Evolutionary conservation across 1,140 invertebrate genomes (phyloP), one percentile per base, ranked within the genome.

Genomic region (Hesperophylax magnus): DNA sequence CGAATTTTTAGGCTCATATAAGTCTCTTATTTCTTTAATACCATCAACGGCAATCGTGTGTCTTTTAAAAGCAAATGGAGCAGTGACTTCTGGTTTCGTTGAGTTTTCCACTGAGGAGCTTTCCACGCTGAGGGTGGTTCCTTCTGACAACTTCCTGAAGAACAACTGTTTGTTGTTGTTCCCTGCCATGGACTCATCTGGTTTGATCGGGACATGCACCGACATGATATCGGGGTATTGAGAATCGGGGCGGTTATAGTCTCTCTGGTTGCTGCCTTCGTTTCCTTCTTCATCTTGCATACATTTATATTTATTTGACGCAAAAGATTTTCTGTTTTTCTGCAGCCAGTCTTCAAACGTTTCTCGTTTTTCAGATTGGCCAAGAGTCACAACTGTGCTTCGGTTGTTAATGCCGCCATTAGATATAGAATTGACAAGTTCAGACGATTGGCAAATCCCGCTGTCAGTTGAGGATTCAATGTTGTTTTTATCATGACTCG

Each of bases 381-480:
- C 39, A 52, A 74, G 15, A 31, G 77, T 81, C 9, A 79, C 76
- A 31, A 67, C 18, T 11, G 81, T 83, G 15, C 77, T 61, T 20
- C 82, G 56, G 11, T 60, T 78, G 3, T 3, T 34, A 53, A 22
- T 65, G 34, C 76, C 39, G 15, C 22, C 22, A 31, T 58, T 60
- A 20, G 76, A 63, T 67, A 72, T 52, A 6, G 79, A 61, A 78
- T 91, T 91, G n/a, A 91, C 90, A 24, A 93, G 89, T 88, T 94
- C 93, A 24, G 92, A 91, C 0, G 94, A 94, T 82, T 93, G 91
- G 81, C 93, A 94, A 82, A 94, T 92, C 1, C 93, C 94, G 83
- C 93, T 94, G 82, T 94, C 94, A 4, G 93, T 94, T 14, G 93
- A 94, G 17, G 93, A 93, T 85, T 94, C 93, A 80, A 93, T 91